Evolutionary conservation across 1,140 invertebrate species (phyloP).

Genomic region (Frieseomelitta varia): DNA sequence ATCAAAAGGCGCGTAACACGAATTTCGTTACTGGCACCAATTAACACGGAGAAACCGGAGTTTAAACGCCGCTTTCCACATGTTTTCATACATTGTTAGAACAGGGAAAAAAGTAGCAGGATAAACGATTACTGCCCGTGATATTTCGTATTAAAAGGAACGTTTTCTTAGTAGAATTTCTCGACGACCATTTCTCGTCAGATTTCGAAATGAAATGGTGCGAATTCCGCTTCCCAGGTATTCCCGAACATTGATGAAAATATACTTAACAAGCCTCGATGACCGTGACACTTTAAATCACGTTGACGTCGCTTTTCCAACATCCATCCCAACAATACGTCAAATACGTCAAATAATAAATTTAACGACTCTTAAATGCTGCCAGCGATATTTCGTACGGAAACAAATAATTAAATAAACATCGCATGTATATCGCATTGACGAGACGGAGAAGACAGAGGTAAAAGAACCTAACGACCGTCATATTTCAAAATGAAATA

Average conservation of each 20-base stretch:
- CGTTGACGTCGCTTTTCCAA: no score
- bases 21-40: slow-evolving; percentile 11
- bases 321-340: no score
- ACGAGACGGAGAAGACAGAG: background rate
- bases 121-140: background rate
- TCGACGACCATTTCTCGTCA: background rate
- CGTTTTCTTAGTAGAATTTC: background rate
- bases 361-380: background rate
- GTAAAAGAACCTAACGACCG: background rate
- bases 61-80: background rate
- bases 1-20: background rate
- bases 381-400: background rate
- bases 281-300: no score
- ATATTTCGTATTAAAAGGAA: background rate
- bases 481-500: background rate
- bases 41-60: slow-evolving; percentile 7
- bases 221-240: background rate
- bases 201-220: background rate
- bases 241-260: background rate
- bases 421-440: background rate
- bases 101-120: background rate
- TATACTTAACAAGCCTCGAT: no score
- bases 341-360: background rate
- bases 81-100: background rate
- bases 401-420: background rate